Evolutionary conservation across 2,797 vertebrate species (phyloP), one percentile per base, ranked within the genome.

Genomic region (Phalloptychus januarius): DNA sequence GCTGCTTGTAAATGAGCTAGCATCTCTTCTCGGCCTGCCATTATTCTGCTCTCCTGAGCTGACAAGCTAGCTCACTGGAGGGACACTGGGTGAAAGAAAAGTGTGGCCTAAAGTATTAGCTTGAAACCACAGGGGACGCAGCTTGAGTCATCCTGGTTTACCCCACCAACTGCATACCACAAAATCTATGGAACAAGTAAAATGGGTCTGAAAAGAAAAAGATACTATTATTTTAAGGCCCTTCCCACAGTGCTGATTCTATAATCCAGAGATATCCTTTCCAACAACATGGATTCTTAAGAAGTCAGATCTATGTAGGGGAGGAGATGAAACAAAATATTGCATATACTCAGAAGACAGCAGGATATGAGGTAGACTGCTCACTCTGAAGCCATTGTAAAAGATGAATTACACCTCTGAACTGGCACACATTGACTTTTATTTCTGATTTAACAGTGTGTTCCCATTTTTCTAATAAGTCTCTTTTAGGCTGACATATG

Each of bases 1-100:
- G 96, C 96, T 96, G 96, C 96, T 97, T 97, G 96, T 96, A 97
- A 98, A 98, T 96, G 95, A 98, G 95, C 96, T 92, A 87, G 95
- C 91, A 88, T 95, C 93, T 95, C 94, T 89, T 77, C 90, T 85
- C 83, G 93, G 93, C 85, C 90, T 89, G 91, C 96, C 94, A 96
- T 97, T 97, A 96, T 96, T 95, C 94, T 91, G 94, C 93, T 93
- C 94, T 96, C 78, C 95, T 93, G 91, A 92, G 94, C 87, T 92
- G 94, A 97, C 96, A 96, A 97, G 95, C 96, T 97, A 93, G 96
- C 96, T 97, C 95, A 95, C 96, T 96, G 92, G 93, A 95, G 95
- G 95, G 96, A 96, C 96, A 97, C 96, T 72, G 89, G 94, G 94
- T 92, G 89, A 94, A 94, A 94, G 95, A 95, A 95, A 90, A 95